Percentiles rank a stretch among this genome's conserved stretches.
These are phyloP conservation scores for Leptopilina clavipes DNA, from an alignment of 1,140 invertebrate genomes.

Conservation along the genomic window DNA sequence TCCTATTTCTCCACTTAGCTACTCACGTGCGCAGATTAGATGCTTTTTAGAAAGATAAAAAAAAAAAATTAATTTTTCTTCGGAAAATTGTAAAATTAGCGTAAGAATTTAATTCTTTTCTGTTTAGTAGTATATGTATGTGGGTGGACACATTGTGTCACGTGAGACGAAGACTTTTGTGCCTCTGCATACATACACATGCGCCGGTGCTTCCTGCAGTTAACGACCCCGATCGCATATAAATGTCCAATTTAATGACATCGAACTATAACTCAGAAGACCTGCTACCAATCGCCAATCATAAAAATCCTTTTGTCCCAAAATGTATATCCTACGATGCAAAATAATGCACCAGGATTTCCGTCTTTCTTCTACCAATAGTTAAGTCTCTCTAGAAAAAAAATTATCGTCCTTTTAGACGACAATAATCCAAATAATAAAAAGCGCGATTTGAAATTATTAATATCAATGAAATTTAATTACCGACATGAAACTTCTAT, in stretches of 20 bases:
- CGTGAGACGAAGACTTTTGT: slow-evolving; percentile 47
- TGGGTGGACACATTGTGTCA: slow-evolving; percentile 38
- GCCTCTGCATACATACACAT: slow-evolving; percentile 45
- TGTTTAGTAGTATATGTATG: neutral
- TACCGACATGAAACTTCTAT: no score
- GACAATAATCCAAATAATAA: no score
- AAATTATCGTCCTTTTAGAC: no score
- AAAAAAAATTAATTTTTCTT: no score
- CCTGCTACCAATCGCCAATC: slow-evolving; percentile 46
- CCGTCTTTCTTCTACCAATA: no score
- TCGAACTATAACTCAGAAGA: slow-evolving; percentile 64
- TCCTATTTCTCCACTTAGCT: no score
- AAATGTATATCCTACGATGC: neutral
- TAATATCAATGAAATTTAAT: no score
- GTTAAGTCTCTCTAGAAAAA: no score
- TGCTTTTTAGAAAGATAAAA: no score
- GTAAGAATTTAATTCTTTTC: neutral
- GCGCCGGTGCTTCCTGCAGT: slow-evolving; percentile 69
- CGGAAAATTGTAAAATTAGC: neutral
- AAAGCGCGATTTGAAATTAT: no score
- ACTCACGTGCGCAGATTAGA: no score
- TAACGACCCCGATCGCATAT: slow-evolving; percentile 71
- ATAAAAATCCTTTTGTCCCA: slow-evolving; percentile 17
- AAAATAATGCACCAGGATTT: no score
- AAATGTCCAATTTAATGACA: slow-evolving; percentile 67